A percentile compares a stretch with the other conserved stretches of the same genome.
phyloP scores from a whole-genome alignment of 2,888 invertebrate genomes.

The Eristalinus sepulchralis region DNA sequence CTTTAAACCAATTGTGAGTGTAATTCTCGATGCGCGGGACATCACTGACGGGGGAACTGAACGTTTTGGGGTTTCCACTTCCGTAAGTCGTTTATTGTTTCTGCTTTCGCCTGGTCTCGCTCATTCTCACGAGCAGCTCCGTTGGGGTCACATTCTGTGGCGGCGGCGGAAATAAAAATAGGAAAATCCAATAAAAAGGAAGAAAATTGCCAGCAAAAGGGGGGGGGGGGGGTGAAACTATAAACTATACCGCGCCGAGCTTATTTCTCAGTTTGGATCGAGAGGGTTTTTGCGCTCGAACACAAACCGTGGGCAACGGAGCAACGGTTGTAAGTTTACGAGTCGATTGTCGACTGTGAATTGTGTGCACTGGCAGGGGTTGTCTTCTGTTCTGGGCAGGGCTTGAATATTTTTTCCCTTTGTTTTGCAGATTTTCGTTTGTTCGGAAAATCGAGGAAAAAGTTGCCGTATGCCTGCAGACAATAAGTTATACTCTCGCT shows the following conservation, averaged over 20 bases:
- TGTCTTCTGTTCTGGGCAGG: constrained; percentile 27
- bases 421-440: not conserved
- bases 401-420: constrained; percentile 16
- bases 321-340: constrained; percentile 40
- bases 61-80: not conserved
- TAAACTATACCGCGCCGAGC: constrained; percentile 20
- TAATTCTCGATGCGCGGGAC: constrained; percentile 9
- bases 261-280: not conserved
- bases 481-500: constrained; percentile 9
- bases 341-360: constrained; percentile 12
- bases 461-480: constrained; percentile 26
- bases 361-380: not conserved
- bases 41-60: not conserved
- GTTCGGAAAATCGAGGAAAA: not conserved
- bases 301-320: not conserved
- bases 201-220: not conserved
- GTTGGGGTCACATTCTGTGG: constrained; percentile 24
- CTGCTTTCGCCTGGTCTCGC: constrained; percentile 27
- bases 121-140: no score
- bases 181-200: constrained; percentile 25
- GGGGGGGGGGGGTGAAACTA: constrained; percentile 11
- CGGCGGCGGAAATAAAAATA: constrained; percentile 24
- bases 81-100: constrained; percentile 46
- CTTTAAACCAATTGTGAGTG: constrained; percentile 42
- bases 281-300: not conserved